Evolutionary conservation across 53 echinoderm and acorn worm genomes (phyloP).

Genomic region (Luidia sarsii): DNA sequence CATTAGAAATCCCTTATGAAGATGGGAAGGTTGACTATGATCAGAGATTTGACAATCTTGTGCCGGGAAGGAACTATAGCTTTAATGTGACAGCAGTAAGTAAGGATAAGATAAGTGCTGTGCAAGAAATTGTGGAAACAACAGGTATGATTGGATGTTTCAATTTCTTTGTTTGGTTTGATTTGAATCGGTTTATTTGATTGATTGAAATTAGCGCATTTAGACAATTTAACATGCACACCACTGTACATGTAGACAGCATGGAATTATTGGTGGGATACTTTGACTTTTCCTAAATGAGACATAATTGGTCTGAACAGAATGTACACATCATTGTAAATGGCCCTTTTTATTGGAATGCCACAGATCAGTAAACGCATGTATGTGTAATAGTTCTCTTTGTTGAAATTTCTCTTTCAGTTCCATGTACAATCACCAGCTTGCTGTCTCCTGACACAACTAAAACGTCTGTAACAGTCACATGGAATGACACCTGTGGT

Average conservation of each 20-base stretch:
- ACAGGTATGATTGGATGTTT: constrained; percentile 53
- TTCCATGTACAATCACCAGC: background rate
- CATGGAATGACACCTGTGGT: constrained; percentile 7
- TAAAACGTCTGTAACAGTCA: constrained; percentile 18
- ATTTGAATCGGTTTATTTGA: background rate
- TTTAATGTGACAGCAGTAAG: constrained; percentile 61
- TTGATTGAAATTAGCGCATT: background rate
- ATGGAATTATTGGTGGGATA: background rate
- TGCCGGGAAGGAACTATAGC: constrained; percentile 57
- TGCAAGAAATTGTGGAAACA: constrained; percentile 37
- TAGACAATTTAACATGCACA: background rate
- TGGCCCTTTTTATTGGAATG: too few relatives aligned
- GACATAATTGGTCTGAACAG: too few relatives aligned
- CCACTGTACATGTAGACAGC: background rate
- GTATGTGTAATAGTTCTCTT: too few relatives aligned
- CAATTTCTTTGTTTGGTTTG: background rate
- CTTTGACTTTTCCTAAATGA: background rate
- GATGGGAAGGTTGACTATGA: background rate
- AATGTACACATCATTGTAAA: too few relatives aligned
- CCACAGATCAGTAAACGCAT: too few relatives aligned
- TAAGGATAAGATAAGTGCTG: constrained; percentile 39
- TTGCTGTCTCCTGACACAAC: background rate
- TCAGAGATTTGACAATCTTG: constrained; percentile 18
- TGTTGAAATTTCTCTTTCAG: constrained; percentile 16
- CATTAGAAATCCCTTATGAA: background rate